Conservation (phyloP, 1,140 invertebrate genomes). For the Diuraphis noxia region DNA sequence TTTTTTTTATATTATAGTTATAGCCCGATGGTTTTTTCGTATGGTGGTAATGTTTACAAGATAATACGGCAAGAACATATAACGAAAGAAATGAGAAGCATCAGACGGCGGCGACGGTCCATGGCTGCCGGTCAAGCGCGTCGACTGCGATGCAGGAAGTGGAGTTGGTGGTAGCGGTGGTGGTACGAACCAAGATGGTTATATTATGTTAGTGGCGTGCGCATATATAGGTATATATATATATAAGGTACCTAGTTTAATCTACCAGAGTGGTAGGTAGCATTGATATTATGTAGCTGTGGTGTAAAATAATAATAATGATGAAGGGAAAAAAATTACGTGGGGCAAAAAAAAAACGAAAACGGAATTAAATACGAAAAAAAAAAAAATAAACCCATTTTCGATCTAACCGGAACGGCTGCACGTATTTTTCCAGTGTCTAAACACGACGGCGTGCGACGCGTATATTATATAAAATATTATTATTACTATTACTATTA, state of each 20-base stretch:
- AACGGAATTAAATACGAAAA: constrained; percentile 27
- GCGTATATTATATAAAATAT: constrained; percentile 11
- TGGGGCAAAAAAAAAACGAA: not conserved
- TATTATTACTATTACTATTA: not conserved
- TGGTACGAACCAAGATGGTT: not conserved
- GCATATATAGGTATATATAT: not conserved
- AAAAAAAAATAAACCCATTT: constrained; percentile 36
- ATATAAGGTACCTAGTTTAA: not conserved
- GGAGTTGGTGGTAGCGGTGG: not conserved
- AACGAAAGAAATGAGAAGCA: not conserved
- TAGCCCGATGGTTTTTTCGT: not conserved
- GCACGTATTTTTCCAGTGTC: constrained; percentile 47
- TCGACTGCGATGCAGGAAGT: not conserved
- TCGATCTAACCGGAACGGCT: constrained; percentile 44
- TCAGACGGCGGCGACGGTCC: constrained; percentile 29
- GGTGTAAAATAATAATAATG: not conserved
- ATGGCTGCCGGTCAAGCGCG: constrained; percentile 39
- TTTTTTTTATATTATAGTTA: not conserved
- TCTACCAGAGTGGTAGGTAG: not conserved
- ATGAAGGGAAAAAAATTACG: not conserved
- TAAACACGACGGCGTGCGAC: constrained; percentile 27
- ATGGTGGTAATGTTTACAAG: not conserved
- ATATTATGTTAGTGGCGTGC: not conserved
- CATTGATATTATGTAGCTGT: not conserved
- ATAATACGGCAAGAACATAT: not conserved